Percentiles rank a stretch among this genome's conserved stretches.
Conservation (phyloP, 2,797 vertebrate species). For the Kryptopterus vitreolus region DNA sequence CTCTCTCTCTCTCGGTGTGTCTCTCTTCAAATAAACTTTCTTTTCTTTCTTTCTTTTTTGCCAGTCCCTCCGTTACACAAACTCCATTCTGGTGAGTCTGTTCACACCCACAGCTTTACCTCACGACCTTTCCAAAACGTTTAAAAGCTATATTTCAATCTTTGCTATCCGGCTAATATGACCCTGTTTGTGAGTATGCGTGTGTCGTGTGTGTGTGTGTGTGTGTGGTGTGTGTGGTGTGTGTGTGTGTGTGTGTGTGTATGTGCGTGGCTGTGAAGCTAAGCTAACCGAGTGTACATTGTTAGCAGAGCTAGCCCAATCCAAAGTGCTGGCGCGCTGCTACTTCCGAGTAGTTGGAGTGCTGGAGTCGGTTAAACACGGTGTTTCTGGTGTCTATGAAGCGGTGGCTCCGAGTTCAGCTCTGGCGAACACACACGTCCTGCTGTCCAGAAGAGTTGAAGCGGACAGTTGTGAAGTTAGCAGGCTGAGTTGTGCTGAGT, state of each 20-base stretch:
- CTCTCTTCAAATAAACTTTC: background rate
- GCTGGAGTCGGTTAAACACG: background rate
- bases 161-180: slow-evolving; percentile 10
- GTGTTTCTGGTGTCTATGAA: background rate
- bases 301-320: slow-evolving; percentile 20
- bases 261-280: background rate
- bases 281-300: slow-evolving; percentile 12
- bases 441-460: background rate
- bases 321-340: background rate
- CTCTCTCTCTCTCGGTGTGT: background rate
- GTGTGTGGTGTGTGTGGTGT: too few relatives aligned
- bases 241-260: background rate
- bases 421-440: background rate
- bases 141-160: background rate
- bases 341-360: background rate
- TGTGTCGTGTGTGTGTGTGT: background rate
- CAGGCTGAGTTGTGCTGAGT: slow-evolving; percentile 3
- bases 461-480: slow-evolving; percentile 17
- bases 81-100: slow-evolving; percentile 22
- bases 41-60: slow-evolving; percentile 7
- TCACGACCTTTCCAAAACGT: background rate
- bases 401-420: background rate
- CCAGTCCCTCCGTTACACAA: background rate
- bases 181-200: background rate
- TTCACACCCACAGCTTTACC: too few relatives aligned